phyloP scores from a whole-genome alignment of 2,888 invertebrate genomes.

The Cabera pusaria region DNA sequence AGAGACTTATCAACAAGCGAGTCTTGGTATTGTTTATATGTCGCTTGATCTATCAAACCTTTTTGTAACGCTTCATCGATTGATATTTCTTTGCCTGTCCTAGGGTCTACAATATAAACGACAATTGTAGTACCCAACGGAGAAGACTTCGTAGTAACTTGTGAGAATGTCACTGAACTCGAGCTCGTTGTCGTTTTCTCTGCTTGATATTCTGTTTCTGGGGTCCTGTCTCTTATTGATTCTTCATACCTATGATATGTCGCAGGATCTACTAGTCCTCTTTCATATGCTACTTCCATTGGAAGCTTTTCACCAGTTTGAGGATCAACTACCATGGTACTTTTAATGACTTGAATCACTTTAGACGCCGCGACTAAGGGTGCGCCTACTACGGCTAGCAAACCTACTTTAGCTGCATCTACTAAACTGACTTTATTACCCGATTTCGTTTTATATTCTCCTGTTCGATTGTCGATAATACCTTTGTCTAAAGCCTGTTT shows the following conservation, averaged over 20 bases:
- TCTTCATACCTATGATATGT: constrained; percentile 80
- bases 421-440: constrained; percentile 87
- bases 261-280: constrained; percentile 86
- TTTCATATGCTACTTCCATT: constrained; percentile 90
- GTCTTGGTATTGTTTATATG: constrained; percentile 34
- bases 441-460: constrained; percentile 86
- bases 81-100: constrained; percentile 89
- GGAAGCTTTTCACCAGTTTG: constrained; percentile 91
- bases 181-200: constrained; percentile 36
- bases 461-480: constrained; percentile 88
- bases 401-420: constrained; percentile 90
- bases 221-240: constrained; percentile 63
- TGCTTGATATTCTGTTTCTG: constrained; percentile 48
- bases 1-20: constrained; percentile 20
- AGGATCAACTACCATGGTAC: constrained; percentile 89
- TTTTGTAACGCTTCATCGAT: constrained; percentile 89
- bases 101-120: constrained; percentile 86
- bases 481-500: constrained; percentile 90
- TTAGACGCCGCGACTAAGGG: constrained; percentile 89
- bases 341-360: constrained; percentile 86
- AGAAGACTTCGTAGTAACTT: constrained; percentile 35
- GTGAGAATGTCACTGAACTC: constrained; percentile 44
- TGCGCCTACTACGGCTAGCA: constrained; percentile 89
- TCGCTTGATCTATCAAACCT: constrained; percentile 72
- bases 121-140: constrained; percentile 33